Evolutionary conservation across 2,888 invertebrate species (phyloP), one percentile per base, ranked within the genome.

Genomic region (Tetragonula carbonaria): DNA sequence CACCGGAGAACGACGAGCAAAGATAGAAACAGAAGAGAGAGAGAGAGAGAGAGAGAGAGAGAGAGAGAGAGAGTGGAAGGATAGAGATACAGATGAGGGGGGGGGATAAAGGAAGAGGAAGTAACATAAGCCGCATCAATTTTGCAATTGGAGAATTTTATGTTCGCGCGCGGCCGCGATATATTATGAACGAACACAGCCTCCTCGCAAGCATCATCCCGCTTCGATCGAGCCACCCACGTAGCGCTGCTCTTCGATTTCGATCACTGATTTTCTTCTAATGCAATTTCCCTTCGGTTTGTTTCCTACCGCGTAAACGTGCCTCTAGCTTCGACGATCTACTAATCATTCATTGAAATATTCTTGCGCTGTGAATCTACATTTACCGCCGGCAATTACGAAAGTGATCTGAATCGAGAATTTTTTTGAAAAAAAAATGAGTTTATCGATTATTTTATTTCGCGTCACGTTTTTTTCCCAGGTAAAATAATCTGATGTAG

Each of bases 141-240:
- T 94, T 94, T 94, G 94, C 94, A 94, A 94, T 93, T 92, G 93
- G 94, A 94, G 94, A 94, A 94, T 94, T 94, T 94, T 94, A 94
- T 93, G 94, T 93, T 90, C 94, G 90, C 92, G 90, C 92, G 90
- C 92, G 89, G 91, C 90, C 87, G 89, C 88, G 91, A 93, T 94
- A 92, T 92, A 94, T 94, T 94, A 94, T 94, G 92, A 82, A 94
- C 82, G 92, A 92, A 84, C 86, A 84, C 86, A 78, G 77, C 77
- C 74, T 76, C 80, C 78, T 82, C 72, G n/a, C 62, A 71, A 65
- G 38, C 38, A 50, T 59, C 55, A 62, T 28, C 0, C 33, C 59
- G 67, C 66, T 77, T 85, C 81, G 80, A 78, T 82, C 85, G 45
- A 82, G 63, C n/a, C 66, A 33, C 38, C 18, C 23, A 57, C 21